Base-by-base conservation (phyloP, 2,888 invertebrate species). In the Tanaodytes sp. region DNA sequence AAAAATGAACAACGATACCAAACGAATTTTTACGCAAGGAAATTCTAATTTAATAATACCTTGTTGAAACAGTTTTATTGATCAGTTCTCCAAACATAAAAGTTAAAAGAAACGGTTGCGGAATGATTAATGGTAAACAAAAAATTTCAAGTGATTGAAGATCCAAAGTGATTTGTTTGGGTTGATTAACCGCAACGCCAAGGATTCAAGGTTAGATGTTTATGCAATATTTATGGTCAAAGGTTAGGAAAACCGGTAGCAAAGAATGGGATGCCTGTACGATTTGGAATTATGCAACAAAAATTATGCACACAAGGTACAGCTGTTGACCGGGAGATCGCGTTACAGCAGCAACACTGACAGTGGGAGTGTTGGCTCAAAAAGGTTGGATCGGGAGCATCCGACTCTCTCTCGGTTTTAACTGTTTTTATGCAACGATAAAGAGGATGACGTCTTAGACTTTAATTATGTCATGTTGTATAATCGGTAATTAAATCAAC, bases 391-490 rank as follows among this genome's bases (percentile, higher is more conserved):
- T 43, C 46, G 19, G 46, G 48, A 59, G 42, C 43, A 54, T 58
- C 52, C 27, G n/a, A 43, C 40, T 54, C 61, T 67, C 67, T 57
- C 67, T 46, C 15, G 54, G 33, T 51, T 58, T 57, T 51, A 37
- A 18, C 37, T 5, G 36, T 45, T 58, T 65, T 65, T 65, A 58
- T 65, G 58, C 58, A 65, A 58, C 65, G 18, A 30, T 51, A 57
- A 57, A 45, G 33, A 54, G 30, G 20, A 58, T 65, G 40, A 65
- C 49, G 58, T 46, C 46, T 52, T 46, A 33, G 46, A 65, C 23
- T 20, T 52, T 57, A 45, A 65, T 58, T 65, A 58, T 46, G 39
- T 52, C 59, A 51, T 36, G 59, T 66, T 66, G 59, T 66, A 59
- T 59, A 59, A 66, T 48, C 51, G 19, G 30, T 42, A 51, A 51